Evolutionary conservation across 2,888 invertebrate species (phyloP), one percentile per base, ranked within the genome.

Genomic region (Scelioninae gen. 1): DNA sequence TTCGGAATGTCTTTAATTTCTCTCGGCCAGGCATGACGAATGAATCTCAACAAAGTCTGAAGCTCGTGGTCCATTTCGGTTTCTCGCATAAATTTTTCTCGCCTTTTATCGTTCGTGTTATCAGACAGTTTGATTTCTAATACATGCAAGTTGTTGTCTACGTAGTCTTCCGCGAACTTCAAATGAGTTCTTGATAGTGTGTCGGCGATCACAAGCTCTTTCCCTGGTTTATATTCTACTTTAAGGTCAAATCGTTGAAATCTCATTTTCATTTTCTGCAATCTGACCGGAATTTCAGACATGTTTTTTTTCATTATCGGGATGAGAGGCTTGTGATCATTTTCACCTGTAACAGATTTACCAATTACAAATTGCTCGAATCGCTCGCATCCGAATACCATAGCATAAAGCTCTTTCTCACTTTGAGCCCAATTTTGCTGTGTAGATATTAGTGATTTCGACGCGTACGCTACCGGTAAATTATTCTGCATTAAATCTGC

Each of bases 271-370:
- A 86, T 84, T 72, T 85, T 82, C 66, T 85, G 85, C 23, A 86
- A 56, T 23, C 77, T 11, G 10, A 62, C 34, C 0, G 76, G 76
- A 31, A 69, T 72, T 5, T 8, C 16, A 5, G 69, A 43, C 0
- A 75, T 69, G 5, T 62, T 56, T 53, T 72, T 82, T 60, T 40
- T 69, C 51, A 75, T 55, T 11, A 81, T 76, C 0, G 76, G 69
- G 1, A 68, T 60, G 0, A 69, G 55, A 10, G 89, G 88, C 74
- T 86, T 86, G 58, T 90, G 89, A 78, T 90, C 88, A 5, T 85
- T 88, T 82, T 85, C 80, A 5, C 86, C 71, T 0, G 23, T 63
- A 13, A 85, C 65, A 55, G 79, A 55, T 83, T 78, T 82, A 7
- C 84, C 87, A 23, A 75, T 78, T 9, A 85, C 29, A 43, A 68